Percentiles rank a stretch among this genome's conserved stretches.
phyloP scores from a whole-genome alignment of 2,797 vertebrate species.

The Monodelphis domestica region DNA sequence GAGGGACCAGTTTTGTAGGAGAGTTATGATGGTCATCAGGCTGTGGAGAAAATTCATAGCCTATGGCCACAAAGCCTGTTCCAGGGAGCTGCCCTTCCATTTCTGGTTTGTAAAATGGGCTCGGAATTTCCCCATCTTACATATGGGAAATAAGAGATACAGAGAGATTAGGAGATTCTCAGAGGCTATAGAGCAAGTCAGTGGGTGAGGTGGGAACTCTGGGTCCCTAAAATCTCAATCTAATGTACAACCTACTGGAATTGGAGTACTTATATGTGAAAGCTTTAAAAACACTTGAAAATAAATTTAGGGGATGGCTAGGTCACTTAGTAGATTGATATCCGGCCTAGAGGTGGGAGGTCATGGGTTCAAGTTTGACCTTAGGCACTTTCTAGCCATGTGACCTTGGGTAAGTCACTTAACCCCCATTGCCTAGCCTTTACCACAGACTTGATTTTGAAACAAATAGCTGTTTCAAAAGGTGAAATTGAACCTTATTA shows the following conservation, averaged over 20 bases:
- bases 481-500: neutral
- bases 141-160: neutral
- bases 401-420: too few species aligned
- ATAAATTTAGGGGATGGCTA: too few species aligned
- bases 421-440: too few species aligned
- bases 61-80: neutral
- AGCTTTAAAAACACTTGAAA: neutral
- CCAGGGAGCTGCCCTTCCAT: neutral
- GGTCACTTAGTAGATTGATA: too few species aligned
- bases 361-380: too few species aligned
- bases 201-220: neutral
- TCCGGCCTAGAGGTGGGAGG: too few species aligned
- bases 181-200: neutral
- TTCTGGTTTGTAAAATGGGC: neutral
- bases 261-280: neutral
- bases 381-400: too few species aligned
- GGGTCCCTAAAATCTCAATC: neutral
- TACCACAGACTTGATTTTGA: neutral
- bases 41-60: neutral
- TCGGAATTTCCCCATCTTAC: neutral
- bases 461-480: neutral
- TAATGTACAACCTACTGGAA: neutral
- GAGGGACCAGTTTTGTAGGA: neutral
- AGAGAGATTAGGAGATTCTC: neutral
- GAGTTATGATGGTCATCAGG: neutral